Evolutionary conservation across 2,888 invertebrate genomes (phyloP), one percentile per base, ranked within the genome.

Genomic region (Vesta saturnalis): DNA sequence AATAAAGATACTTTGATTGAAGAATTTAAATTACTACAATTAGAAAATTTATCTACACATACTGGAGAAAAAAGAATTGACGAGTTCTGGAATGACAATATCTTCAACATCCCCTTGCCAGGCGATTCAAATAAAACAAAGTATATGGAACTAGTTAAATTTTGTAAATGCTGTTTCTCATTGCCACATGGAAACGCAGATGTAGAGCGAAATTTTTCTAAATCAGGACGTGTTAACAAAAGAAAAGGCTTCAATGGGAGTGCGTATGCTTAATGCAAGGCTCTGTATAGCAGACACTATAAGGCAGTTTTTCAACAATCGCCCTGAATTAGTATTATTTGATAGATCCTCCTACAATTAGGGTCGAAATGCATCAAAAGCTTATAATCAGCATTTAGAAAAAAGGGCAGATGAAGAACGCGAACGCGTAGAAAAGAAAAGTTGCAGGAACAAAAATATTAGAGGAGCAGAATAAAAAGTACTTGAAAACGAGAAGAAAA

Each of bases 181-280:
- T 52, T 52, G 21, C 52, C 52, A 52, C 52, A 52, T 52, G 21
- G 52, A 18, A 52, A 52, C 21, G 52, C 52, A 52, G 52, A 52
- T 52, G 52, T 52, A 19, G 21, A 52, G 21, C 16, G 52, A 52
- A 52, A 52, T 52, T 52, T 52, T 52, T 52, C 52, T 18, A 52
- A 19, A 19, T 52, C 18, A 52, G 52, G 52, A 15, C 52, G 21
- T 52, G 52, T 52, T 52, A 52, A 52, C 52, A 19, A 52, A 52
- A 19, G 52, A 52, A 14, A 52, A 52, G 52, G 52, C 52, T 16
- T 52, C 52, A 43, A 43, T 43, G 43, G 43, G 43, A 43, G 43
- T 43, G 43, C n/a, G n/a, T n/a, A n/a, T n/a, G n/a, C 43, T 43
- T 43, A 43, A 43, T 43, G 43, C 43, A 43, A 43, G 43, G 43